Base-by-base conservation (phyloP, 2,888 invertebrate species). In the Synanthedon myopaeformis region DNA sequence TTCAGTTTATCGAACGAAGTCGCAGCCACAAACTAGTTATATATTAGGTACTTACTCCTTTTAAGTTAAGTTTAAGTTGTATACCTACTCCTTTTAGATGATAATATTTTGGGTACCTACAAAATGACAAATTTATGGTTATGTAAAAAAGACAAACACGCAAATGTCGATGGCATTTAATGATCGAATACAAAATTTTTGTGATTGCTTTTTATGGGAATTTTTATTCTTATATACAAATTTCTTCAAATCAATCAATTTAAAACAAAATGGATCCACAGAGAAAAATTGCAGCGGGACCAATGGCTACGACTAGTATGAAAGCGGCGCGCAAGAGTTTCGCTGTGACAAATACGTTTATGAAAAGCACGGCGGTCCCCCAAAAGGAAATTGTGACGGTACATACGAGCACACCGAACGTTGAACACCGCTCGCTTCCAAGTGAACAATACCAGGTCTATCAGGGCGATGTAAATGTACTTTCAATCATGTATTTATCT, bases 391-490 rank as follows among this genome's bases (percentile, higher is more conserved):
- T 74, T 35, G 56, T 82, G 42, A 76, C 74, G 17, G 79, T 85
- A 11, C 82, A 80, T 56, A 80, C 83, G 13, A 78, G 73, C 57
- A 71, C 76, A 14, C 86, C 86, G 19, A 59, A 70, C n/a, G 53
- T 75, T 11, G 84, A 86, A 62, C 71, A 65, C 50, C 70, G 70
- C 19, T 67, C 73, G 14, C 67, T 64, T 56, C 69, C 72, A 49
- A 66, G 65, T 54, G 79, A 80, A 64, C 74, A 82, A 59, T 74
- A 69, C 58, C 85, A 84, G 70, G 63, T 82, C 42, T 82, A 75
- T 62, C 73, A 77, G 56, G 86, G 84, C 54, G 76, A 79, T 55
- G 74, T 87, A 14, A 85, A 87, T 61, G 63, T 86, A 17, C 70
- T 86, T 51, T 82, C 82, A 42, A 72, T 83, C 52, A 77, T 85